Evolutionary conservation across 2,797 vertebrate species (phyloP).

Genomic region (Pipistrellus pipistrellus): DNA sequence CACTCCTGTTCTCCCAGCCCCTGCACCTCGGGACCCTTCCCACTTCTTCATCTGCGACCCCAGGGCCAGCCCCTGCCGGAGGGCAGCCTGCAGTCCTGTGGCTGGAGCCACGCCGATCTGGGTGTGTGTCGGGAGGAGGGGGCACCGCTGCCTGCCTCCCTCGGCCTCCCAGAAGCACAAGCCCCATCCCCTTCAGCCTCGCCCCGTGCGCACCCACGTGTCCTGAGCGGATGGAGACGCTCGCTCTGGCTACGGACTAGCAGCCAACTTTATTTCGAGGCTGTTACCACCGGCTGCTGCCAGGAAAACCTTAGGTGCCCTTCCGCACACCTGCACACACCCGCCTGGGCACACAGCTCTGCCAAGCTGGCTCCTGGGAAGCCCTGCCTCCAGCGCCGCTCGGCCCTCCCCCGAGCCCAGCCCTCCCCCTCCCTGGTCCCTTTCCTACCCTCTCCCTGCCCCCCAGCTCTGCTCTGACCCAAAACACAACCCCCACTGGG

Average conservation of each 20-base stretch:
- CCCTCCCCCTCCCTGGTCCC: not conserved
- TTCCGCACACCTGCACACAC: not conserved
- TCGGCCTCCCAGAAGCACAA: too few relatives aligned
- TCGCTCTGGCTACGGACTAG: not conserved
- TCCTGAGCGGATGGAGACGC: not conserved
- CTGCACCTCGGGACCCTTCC: not conserved
- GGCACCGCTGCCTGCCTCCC: not conserved
- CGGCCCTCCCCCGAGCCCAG: not conserved
- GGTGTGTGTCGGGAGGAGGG: too few relatives aligned
- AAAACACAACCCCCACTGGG: not conserved
- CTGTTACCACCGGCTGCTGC: not conserved
- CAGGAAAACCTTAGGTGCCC: not conserved
- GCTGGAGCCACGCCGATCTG: not conserved
- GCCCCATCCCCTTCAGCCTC: not conserved
- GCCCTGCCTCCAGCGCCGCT: not conserved
- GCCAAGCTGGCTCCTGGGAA: not conserved
- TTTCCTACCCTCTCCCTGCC: not conserved
- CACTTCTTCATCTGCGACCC: not conserved
- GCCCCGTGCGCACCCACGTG: not conserved
- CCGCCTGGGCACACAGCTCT: fast-evolving
- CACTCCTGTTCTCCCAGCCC: not conserved
- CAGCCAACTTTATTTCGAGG: not conserved
- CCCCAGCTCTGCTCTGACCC: not conserved
- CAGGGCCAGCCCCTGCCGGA: fast-evolving
- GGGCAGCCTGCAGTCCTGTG: not conserved